Base-by-base conservation (phyloP, 2,888 invertebrate species). In the Drosophila demipolita region DNA sequence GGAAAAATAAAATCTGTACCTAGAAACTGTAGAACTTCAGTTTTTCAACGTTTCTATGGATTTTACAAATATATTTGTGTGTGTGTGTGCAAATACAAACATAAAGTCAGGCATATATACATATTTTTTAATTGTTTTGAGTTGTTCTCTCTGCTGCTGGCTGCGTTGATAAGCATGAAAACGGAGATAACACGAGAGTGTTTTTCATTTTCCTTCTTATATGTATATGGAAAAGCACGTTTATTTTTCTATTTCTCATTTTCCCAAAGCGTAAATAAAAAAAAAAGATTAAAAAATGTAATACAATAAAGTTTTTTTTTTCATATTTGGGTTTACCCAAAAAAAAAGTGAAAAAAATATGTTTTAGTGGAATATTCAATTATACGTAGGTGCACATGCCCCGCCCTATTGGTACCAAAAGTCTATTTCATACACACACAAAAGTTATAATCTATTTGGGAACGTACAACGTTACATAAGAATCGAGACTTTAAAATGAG, bases 401-500 rank as follows among this genome's bases (percentile, higher is more conserved):
- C 68, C 75, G 59, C 75, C 73, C 62, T 48, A 9, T 38, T 57
- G 17, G 20, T 40, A 49, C 32, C 50, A 17, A 32, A 36, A 52
- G 42, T 36, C 7, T 53, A 8, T 52, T 61, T 26, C 23, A 48
- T 63, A 29, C 48, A 23, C 42, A 23, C 42, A 63, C 54, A 57
- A 59, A 52, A 50, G n/a, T 32, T 63, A 75, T 71, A 58, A 66
- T 66, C 9, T 78, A 57, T 60, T 75, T 36, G 38, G 32, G 32
- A 66, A 53, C 52, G 38, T 45, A 58, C 26, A 20, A 40, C 12
- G 54, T 79, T 81, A 84, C 74, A 82, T 87, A 84, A 84, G 69
- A 65, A 54, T 50, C 49, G 26, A 71, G 66, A 76, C 85, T 79
- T 69, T 32, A 66, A 75, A 75, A 32, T 55, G 42, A 35, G 17